Base-by-base conservation (phyloP, 2,797 vertebrate genomes). In the Ctenopoma multispine region DNA sequence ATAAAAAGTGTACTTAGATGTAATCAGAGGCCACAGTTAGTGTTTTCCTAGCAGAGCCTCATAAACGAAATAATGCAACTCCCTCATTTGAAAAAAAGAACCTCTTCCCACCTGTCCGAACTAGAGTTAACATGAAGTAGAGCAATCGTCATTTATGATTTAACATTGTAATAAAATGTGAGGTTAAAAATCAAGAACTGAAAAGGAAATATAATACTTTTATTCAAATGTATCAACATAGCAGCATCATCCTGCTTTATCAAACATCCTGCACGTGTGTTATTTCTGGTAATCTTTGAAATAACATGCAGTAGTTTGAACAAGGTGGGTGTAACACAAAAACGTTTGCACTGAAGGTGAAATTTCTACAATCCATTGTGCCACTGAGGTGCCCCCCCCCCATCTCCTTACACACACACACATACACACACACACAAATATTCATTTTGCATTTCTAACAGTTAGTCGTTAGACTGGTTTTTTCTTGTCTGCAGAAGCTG, bases 381-480 rank as follows among this genome's bases (percentile, higher is more conserved):
- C 15, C 11, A 4, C 11, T 17, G 14, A 17, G 5, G 41, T 43
- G 15, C 15, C 41, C 15, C 6, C 15, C 41, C 44, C 7, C 7
- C 10, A 11, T 36, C 34, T 5, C 40, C 44, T 8, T 36, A 36
- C 34, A 55, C 58, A 27, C 61, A 38, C 49, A 44, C 23, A 61
- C 36, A n/a, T 24, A 66, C 63, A 80, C 72, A 78, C 36, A 40
- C 54, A 75, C 43, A 18, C 8, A 24, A 3, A 46, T 17, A 47
- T 11, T 7, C 46, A 38, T 44, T 50, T 56, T 44, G 29, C 53
- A 79, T 77, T 15, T 24, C 23, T 63, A 51, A 34, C 38, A 38
- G 49, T 36, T 56, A 61, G 78, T 75, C 9, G 88, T 69, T 50
- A 0, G 61, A 90, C 90, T 51, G 89, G 91, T n/a, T n/a, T 92